Evolutionary conservation across 2,797 vertebrate genomes (phyloP).

Genomic region (Diplodus sargus): DNA sequence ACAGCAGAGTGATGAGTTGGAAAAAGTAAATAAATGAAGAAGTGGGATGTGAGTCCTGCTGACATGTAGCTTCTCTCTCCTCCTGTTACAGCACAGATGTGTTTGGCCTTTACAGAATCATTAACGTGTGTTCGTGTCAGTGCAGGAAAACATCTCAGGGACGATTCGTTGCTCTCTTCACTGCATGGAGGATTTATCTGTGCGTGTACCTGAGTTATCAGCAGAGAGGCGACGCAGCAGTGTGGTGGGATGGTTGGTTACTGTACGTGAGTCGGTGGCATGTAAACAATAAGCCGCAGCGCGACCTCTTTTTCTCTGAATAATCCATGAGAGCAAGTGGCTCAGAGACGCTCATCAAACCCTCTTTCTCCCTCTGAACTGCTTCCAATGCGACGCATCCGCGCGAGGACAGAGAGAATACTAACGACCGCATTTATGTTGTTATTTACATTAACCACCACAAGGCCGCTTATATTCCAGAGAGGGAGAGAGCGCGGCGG

Average conservation of each 20-base stretch:
- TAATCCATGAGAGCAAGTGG: conserved; percentile 62
- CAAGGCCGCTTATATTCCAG: conserved; percentile 36
- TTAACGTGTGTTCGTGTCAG: conserved; percentile 23
- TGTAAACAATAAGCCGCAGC: conserved; percentile 50
- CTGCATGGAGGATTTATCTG: conserved; percentile 28
- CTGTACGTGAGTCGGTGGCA: conserved; percentile 15
- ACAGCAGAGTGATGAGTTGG: neutral
- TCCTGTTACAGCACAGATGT: neutral
- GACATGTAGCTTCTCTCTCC: conserved; percentile 14
- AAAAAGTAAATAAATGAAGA: neutral
- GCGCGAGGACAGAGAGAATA: conserved; percentile 53
- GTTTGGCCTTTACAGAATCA: conserved; percentile 16
- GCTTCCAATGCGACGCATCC: conserved; percentile 40
- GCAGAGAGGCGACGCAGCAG: conserved; percentile 23
- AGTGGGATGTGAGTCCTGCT: neutral
- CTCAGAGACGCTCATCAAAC: conserved; percentile 64
- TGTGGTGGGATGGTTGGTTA: neutral
- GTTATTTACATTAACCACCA: conserved; percentile 65
- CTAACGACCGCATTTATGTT: conserved; percentile 59
- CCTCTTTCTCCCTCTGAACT: neutral
- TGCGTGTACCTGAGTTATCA: conserved; percentile 11
- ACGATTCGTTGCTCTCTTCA: conserved; percentile 28
- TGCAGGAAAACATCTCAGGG: conserved; percentile 3
- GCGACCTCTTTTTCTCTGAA: conserved; percentile 46
- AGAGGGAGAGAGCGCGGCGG: neutral